Base-by-base conservation (phyloP, 2,888 invertebrate species). In the Stictocephala bisonia region DNA sequence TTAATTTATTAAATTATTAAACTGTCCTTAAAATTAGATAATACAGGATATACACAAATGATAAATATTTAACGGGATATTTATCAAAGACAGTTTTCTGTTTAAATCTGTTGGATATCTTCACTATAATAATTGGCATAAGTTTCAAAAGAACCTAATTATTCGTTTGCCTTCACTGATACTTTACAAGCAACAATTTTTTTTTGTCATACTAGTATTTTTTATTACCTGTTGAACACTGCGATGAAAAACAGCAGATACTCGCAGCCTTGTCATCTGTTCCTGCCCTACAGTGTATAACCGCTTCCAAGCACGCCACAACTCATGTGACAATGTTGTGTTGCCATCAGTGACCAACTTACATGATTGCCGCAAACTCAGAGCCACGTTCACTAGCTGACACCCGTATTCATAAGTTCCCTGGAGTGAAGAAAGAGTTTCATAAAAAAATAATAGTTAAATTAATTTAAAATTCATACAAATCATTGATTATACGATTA, bases 401-500 rank as follows among this genome's bases (percentile, higher is more conserved):
- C 90, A 90, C 15, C 94, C 94, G 80, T 94, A 94, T 78, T 93
- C 91, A 83, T 90, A 93, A 18, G 93, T 93, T 66, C 91, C 91
- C 93, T 94, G 83, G 48, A 83, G 83, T 76, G 60, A 40, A 53
- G 67, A 66, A 72, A 35, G n/a, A n/a, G n/a, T n/a, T n/a, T n/a
- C n/a, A n/a, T n/a, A n/a, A n/a, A n/a, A n/a, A n/a, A n/a, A n/a
- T n/a, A n/a, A n/a, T n/a, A n/a, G n/a, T n/a, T n/a, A n/a, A n/a
- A n/a, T n/a, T n/a, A n/a, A n/a, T n/a, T n/a, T n/a, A n/a, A n/a
- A n/a, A n/a, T n/a, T n/a, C n/a, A n/a, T n/a, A n/a, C n/a, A n/a
- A n/a, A n/a, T n/a, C n/a, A n/a, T n/a, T n/a, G n/a, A n/a, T n/a
- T n/a, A n/a, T n/a, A n/a, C n/a, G n/a, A n/a, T n/a, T n/a, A n/a